A percentile compares a stretch with the other conserved stretches of the same genome.
Evolutionary conservation across 2,888 invertebrate genomes (phyloP).

Genomic region (Eupithecia subfuscata): DNA sequence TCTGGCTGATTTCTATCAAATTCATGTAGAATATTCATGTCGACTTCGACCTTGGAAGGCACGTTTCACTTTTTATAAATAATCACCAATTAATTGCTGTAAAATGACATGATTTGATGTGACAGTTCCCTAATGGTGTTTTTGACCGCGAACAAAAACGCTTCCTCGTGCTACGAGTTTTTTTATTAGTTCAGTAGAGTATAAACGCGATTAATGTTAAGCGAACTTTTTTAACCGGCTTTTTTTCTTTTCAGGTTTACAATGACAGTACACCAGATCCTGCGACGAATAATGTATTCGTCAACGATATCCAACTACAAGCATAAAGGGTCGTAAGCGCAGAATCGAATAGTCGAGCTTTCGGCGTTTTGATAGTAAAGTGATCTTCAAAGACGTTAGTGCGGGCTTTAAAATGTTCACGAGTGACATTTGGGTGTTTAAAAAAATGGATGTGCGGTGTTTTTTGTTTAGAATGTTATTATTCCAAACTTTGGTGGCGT

Average conservation of each 20-base stretch:
- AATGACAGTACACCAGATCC: constrained; percentile 71
- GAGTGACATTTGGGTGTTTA: constrained; percentile 65
- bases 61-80: constrained; percentile 43
- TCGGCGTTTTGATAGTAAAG: constrained; percentile 44
- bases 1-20: constrained; percentile 18
- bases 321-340: constrained; percentile 67
- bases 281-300: constrained; percentile 64
- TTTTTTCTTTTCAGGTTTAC: constrained; percentile 72
- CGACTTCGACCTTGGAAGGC: constrained; percentile 43
- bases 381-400: constrained; percentile 45
- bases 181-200: constrained; percentile 13
- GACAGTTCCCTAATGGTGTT: constrained; percentile 50
- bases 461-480: constrained; percentile 74
- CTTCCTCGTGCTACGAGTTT: constrained; percentile 33
- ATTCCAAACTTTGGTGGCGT: constrained; percentile 74
- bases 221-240: constrained; percentile 40
- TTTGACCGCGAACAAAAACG: constrained; percentile 40
- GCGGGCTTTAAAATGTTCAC: constrained; percentile 64
- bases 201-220: constrained; percentile 24
- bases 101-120: constrained; percentile 49
- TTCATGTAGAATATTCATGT: constrained; percentile 27
- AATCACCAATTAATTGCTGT: constrained; percentile 44
- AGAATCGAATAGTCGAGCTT: constrained; percentile 40
- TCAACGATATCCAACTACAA: constrained; percentile 76
- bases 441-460: constrained; percentile 77